Evolutionary conservation across 1,140 invertebrate genomes (phyloP), one percentile per base, ranked within the genome.

Genomic region (Drosophila kohkoa): DNA sequence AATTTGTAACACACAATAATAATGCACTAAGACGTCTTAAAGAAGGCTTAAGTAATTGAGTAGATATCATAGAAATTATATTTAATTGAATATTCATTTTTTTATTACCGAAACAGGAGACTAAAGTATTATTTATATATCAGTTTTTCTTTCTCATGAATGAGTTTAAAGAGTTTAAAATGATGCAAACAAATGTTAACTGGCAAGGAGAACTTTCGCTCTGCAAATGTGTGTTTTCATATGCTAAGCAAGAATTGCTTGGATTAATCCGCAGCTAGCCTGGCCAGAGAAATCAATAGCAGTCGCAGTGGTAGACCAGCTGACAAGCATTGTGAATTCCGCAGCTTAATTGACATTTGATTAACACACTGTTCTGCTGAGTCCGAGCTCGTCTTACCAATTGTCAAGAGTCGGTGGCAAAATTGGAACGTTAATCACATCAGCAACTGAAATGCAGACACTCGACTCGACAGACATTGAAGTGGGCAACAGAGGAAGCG

Each of bases 331-430:
- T 81, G 49, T 63, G 67, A 57, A 69, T 72, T 72, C 60, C 71
- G 79, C 59, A 70, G 67, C 62, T 76, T 79, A 87, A 87, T 82
- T 87, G 82, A 86, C 82, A 77, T 86, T 87, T 86, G 76, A 86
- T 79, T 82, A 86, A 85, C 77, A 78, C 82, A 77, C 63, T 65
- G 70, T 57, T 77, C 62, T 62, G 51, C 70, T 3, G 35, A 43
- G 41, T 13, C 5, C 3, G 41, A 43, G 51, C 30, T 54, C n/a
- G 30, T 15, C 28, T 35, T 8, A 32, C 11, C 30, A 32, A 54
- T 54, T 54, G 30, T 6, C 30, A 10, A 25, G 51, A 25, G 20
- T 25, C 3, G 51, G 30, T 1, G 13, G n/a, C 48, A 54, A 35
- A 54, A 32, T 30, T 5, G 51, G 32, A 55, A 80, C 46, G 73